Base-by-base conservation (phyloP, 1,140 invertebrate genomes). In the Caligus rogercresseyi region DNA sequence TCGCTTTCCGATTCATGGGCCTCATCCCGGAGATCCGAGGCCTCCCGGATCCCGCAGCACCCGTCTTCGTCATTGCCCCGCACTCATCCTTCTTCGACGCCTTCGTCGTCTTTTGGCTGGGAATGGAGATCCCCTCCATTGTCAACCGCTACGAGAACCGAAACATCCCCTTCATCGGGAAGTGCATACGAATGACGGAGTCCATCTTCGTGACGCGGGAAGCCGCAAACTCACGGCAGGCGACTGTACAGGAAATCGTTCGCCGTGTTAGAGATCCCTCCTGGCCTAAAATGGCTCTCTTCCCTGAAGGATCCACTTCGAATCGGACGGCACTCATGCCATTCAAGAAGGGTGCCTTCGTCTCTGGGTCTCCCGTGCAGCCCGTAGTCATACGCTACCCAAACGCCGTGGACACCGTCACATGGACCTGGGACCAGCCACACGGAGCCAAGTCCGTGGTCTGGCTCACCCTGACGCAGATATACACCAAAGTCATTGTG, bases 351-450 rank as follows among this genome's bases (percentile, higher is more conserved):
- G 91, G 90, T 64, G 86, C 85, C 1, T 78, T 78, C 74, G 89
- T 89, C 76, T 89, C 90, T 0, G 90, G 89, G 0, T 86, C 93
- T 13, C 89, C 92, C 0, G 86, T 97, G 0, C 92, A 97, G 71
- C 92, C 92, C 0, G 88, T 95, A 4, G 83, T 88, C 66, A 83
- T 97, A 56, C 79, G 86, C 58, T 96, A 95, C 73, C 87, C 87
- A 0, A 95, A 95, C 71, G 85, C 84, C 70, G 76, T 86, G 67
- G 89, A 97, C 71, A 92, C 89, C 1, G 82, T 91, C 43, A 92
- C 90, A 0, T 97, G 92, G 92, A 96, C 91, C 2, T 97, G 92
- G 91, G 88, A 94, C 75, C 91, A 92, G 63, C 89, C 90, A 65
- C 74, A 92, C 87, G 19, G 74, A 14, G 18, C 31, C 19, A 52